phyloP scores from a whole-genome alignment of 2,113 vertebrate species.

The Suricata suricatta region DNA sequence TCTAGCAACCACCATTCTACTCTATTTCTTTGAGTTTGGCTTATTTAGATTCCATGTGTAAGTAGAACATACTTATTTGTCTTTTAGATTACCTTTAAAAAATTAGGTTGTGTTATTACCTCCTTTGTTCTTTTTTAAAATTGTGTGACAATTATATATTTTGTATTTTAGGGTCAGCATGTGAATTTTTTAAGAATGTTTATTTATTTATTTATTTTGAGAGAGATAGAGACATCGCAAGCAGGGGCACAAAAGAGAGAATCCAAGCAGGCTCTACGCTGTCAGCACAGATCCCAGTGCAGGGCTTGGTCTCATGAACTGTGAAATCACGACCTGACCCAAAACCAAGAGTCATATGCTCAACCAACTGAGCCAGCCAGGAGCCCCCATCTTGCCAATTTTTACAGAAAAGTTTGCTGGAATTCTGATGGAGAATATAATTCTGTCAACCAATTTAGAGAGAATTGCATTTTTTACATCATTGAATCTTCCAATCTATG shows the following conservation, averaged over 20 bases:
- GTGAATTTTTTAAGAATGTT: background rate
- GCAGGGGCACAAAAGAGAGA: too few species aligned
- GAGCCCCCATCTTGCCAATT: background rate
- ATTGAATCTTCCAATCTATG: background rate
- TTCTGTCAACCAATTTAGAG: background rate
- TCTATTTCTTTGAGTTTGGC: background rate
- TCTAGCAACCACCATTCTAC: background rate
- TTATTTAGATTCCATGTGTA: background rate
- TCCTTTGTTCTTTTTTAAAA: background rate
- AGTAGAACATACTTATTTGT: background rate
- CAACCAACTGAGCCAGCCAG: too few species aligned
- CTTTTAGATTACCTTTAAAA: background rate
- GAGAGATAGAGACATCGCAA: too few species aligned
- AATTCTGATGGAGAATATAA: background rate
- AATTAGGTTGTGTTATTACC: background rate
- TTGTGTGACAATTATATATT: background rate
- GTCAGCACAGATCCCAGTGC: too few species aligned
- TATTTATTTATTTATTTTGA: too few species aligned
- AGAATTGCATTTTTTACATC: background rate
- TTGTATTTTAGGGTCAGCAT: background rate
- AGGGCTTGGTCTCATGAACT: too few species aligned
- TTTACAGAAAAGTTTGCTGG: background rate
- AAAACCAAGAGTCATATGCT: too few species aligned
- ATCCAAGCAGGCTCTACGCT: too few species aligned
- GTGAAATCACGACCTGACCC: too few species aligned